Conservation (phyloP, 2,113 vertebrate species). For the Tetrax tetrax region DNA sequence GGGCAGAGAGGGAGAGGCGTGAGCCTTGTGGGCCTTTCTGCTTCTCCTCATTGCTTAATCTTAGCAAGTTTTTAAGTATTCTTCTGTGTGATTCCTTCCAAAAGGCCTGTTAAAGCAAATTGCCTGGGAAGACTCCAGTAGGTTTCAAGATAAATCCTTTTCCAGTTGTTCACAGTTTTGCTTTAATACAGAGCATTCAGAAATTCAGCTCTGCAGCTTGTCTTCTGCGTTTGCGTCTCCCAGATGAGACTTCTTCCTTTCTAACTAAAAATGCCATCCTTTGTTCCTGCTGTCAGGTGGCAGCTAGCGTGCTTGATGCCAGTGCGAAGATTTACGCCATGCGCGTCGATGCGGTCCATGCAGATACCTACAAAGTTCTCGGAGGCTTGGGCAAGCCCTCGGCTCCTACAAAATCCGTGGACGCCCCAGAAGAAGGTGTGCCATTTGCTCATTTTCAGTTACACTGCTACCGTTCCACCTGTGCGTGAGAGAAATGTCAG, state of each 20-base stretch:
- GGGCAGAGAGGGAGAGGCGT: too few species aligned
- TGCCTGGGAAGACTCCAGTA: not conserved
- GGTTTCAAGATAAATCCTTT: not conserved
- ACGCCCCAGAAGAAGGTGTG: constrained; percentile 45
- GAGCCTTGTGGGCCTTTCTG: not conserved
- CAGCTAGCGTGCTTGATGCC: constrained; percentile 92
- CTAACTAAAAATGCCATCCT: not conserved
- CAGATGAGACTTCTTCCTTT: not conserved
- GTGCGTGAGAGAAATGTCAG: rapidly evolving
- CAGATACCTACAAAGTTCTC: constrained; percentile 89
- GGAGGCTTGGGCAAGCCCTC: constrained; percentile 85
- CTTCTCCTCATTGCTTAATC: not conserved
- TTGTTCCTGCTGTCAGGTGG: constrained; percentile 75
- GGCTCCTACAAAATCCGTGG: constrained; percentile 2
- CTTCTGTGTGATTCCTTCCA: not conserved
- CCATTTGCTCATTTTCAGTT: not conserved
- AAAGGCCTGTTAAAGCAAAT: not conserved
- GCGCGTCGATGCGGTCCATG: constrained; percentile 89
- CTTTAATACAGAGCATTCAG: not conserved
- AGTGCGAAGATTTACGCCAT: constrained; percentile 95
- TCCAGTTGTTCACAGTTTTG: not conserved
- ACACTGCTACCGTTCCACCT: not conserved
- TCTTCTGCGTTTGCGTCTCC: not conserved
- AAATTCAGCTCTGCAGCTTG: not conserved
- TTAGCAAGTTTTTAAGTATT: not conserved